These are phyloP conservation scores for Hemistola chrysoprasaria DNA, from an alignment of 2,888 invertebrate genomes.

Conservation along the genomic window DNA sequence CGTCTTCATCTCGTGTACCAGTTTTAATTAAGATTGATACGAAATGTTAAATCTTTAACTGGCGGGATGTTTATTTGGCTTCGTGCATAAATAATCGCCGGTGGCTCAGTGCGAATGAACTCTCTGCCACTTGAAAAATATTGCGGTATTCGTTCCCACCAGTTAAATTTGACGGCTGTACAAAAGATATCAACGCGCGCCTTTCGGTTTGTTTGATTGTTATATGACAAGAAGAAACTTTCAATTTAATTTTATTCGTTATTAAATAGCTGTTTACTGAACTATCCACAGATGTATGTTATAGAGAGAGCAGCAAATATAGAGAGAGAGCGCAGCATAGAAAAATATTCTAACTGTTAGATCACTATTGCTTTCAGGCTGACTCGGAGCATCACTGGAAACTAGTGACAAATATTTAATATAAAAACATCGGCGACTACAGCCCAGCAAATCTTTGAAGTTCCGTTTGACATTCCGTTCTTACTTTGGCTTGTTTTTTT, in stretches of 20 bases:
- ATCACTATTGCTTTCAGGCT: too few species aligned
- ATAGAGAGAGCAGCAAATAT: too few species aligned
- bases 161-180: constrained; percentile 44
- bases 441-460: too few species aligned
- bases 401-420: too few species aligned
- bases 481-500: too few species aligned
- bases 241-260: constrained; percentile 12
- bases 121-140: constrained; percentile 25
- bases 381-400: too few species aligned
- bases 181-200: constrained; percentile 71
- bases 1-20: constrained; percentile 48
- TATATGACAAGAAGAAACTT: constrained; percentile 15
- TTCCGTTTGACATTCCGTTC: too few species aligned
- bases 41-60: constrained; percentile 51
- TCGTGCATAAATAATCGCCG: constrained; percentile 36
- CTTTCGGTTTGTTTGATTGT: constrained; percentile 21
- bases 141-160: constrained; percentile 33
- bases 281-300: too few species aligned
- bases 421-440: too few species aligned
- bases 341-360: too few species aligned
- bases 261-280: constrained; percentile 8
- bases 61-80: constrained; percentile 31
- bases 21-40: constrained; percentile 78
- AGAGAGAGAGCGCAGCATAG: too few species aligned
- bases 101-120: constrained; percentile 47